phyloP scores from a whole-genome alignment of 2,797 vertebrate species.

The Prionace glauca region DNA sequence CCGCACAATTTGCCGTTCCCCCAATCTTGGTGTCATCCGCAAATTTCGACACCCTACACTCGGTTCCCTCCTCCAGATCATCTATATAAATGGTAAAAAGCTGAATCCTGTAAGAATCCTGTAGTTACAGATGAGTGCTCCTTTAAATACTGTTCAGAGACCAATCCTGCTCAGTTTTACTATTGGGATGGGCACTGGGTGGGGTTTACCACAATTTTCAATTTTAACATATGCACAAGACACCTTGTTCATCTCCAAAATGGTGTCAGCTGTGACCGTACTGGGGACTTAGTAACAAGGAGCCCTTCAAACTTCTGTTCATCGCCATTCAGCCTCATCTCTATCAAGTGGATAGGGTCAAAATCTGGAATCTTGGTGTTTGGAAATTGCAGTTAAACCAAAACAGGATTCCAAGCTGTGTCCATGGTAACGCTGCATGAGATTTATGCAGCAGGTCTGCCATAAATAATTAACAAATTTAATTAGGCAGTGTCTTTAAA shows the following conservation, averaged over 20 bases:
- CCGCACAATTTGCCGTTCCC: too few relatives aligned
- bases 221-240: background rate
- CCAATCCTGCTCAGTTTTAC: background rate
- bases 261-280: background rate
- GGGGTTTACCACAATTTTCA: background rate
- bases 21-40: too few relatives aligned
- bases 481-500: slow-evolving; percentile 35
- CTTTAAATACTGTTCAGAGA: background rate
- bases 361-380: background rate
- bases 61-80: too few relatives aligned
- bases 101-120: too few relatives aligned
- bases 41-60: too few relatives aligned
- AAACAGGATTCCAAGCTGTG: slow-evolving; percentile 12
- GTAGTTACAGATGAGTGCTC: background rate
- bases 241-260: background rate
- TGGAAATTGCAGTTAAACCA: background rate
- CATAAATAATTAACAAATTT: slow-evolving; percentile 36
- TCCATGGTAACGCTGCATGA: slow-evolving; percentile 20
- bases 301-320: background rate
- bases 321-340: too few relatives aligned
- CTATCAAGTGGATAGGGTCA: background rate
- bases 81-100: too few relatives aligned
- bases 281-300: background rate
- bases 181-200: background rate
- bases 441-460: background rate